phyloP scores from a whole-genome alignment of 35 echinoderm and acorn worm genomes.

The Stichopus chloronotus region DNA sequence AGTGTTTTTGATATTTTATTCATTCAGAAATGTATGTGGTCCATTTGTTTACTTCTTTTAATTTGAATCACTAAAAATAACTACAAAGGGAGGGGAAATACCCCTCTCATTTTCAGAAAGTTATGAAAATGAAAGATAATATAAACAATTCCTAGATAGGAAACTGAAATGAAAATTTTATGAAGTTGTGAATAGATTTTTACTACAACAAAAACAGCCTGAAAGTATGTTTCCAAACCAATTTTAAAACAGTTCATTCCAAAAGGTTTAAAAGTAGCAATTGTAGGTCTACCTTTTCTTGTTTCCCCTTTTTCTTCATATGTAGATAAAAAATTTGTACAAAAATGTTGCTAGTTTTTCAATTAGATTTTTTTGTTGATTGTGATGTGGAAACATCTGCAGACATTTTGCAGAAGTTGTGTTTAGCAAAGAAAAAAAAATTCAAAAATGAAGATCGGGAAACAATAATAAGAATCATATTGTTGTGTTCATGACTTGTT shows the following conservation, averaged over 20 bases:
- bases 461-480: not conserved
- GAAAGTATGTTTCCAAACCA: not conserved
- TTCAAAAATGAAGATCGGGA: not conserved
- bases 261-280: not conserved
- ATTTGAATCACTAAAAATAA: no score
- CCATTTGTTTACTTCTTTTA: no score
- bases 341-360: not conserved
- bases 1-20: no score
- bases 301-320: not conserved
- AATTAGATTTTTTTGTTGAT: not conserved
- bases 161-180: not conserved
- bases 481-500: not conserved
- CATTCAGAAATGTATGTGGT: no score
- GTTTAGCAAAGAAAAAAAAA: not conserved
- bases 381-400: not conserved
- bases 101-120: no score
- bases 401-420: not conserved
- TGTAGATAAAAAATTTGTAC: conserved; percentile 2
- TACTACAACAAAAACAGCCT: not conserved
- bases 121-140: no score
- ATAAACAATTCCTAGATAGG: no score
- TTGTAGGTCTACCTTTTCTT: not conserved
- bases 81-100: no score
- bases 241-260: not conserved
- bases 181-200: not conserved